A percentile compares a stretch with the other conserved stretches of the same genome.
phyloP scores from a whole-genome alignment of 1,140 invertebrate species.

The Bombus turneri region DNA sequence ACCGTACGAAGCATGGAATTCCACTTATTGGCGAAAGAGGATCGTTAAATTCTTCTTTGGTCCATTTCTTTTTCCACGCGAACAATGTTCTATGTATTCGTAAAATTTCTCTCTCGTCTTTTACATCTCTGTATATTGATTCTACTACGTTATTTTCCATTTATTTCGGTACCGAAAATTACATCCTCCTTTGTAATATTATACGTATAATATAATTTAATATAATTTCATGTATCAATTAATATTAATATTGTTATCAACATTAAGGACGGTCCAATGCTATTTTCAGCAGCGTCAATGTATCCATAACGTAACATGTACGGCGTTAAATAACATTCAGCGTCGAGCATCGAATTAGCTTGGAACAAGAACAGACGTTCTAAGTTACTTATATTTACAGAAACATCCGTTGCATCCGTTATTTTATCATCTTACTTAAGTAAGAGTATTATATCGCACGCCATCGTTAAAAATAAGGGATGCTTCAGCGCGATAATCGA shows the following conservation, averaged over 20 bases:
- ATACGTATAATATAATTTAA: neutral
- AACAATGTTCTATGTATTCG: neutral
- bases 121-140: neutral
- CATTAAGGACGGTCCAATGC: neutral
- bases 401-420: conserved; percentile 32
- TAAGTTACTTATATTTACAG: conserved; percentile 54
- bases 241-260: neutral
- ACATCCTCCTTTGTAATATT: neutral
- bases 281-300: neutral
- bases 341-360: neutral
- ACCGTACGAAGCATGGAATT: neutral
- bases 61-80: neutral
- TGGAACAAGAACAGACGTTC: neutral
- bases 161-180: neutral
- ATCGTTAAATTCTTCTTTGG: neutral
- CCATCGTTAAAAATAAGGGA: conserved; percentile 13
- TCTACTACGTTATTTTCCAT: neutral
- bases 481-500: conserved; percentile 1
- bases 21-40: neutral
- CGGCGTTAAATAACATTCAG: conserved; percentile 13
- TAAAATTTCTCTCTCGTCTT: neutral
- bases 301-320: conserved; percentile 2
- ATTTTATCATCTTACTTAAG: neutral
- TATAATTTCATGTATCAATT: neutral
- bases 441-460: neutral